A percentile compares a stretch with the other conserved stretches of the same genome.
Conservation (phyloP, 2,888 invertebrate species). For the Philonicus albiceps region DNA sequence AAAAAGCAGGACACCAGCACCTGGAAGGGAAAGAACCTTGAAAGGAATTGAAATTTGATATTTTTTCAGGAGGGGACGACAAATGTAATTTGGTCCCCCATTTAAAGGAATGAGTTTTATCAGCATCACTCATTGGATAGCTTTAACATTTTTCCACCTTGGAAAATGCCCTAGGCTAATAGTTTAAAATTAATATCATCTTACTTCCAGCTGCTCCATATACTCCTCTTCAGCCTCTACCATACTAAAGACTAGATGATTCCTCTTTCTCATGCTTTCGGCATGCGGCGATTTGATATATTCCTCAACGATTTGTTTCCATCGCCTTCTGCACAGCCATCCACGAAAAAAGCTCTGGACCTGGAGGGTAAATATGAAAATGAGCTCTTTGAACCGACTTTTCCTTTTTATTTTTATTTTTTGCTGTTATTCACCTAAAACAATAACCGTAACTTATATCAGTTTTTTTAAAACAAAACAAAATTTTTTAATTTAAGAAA, state of each 20-base stretch:
- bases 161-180: background rate
- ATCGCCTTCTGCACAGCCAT: conserved; percentile 88
- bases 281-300: conserved; percentile 95
- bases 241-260: conserved; percentile 89
- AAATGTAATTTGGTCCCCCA: background rate
- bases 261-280: conserved; percentile 91
- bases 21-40: conserved; percentile 52
- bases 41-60: background rate
- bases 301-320: conserved; percentile 95
- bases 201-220: conserved; percentile 85
- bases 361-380: conserved; percentile 25
- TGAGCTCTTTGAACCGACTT: background rate
- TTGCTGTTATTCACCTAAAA: background rate
- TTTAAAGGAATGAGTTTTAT: background rate
- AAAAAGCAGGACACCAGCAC: conserved; percentile 84
- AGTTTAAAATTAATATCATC: background rate
- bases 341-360: conserved; percentile 89
- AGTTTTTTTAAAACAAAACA: background rate
- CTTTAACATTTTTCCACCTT: background rate
- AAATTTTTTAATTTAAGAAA: background rate
- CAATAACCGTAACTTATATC: background rate
- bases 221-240: conserved; percentile 94
- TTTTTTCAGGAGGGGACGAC: background rate
- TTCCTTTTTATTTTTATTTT: background rate
- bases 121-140: background rate